phyloP scores from a whole-genome alignment of 2,888 invertebrate genomes.

The Pseudanteris insignis region DNA sequence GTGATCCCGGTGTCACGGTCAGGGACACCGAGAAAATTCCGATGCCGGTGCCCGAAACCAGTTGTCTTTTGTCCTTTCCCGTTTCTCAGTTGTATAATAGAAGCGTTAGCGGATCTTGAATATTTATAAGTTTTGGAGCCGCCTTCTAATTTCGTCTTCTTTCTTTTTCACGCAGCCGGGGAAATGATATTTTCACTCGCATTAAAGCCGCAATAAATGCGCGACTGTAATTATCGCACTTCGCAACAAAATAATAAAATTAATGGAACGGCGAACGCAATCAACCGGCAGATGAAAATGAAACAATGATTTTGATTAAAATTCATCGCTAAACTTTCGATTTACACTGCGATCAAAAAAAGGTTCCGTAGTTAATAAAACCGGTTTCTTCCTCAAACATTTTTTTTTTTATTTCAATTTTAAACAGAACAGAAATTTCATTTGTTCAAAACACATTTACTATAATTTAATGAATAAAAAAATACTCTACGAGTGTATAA shows the following conservation, averaged over 20 bases:
- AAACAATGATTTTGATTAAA: constrained; percentile 14
- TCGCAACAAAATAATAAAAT: constrained; percentile 18
- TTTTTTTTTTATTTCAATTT: background rate
- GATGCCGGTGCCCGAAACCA: constrained; percentile 27
- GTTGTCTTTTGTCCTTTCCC: constrained; percentile 26
- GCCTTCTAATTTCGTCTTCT: constrained; percentile 28
- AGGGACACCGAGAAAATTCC: constrained; percentile 34
- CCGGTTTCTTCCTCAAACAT: too few relatives aligned
- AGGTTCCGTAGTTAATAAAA: too few relatives aligned
- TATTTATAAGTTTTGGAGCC: constrained; percentile 35
- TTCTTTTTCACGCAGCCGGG: constrained; percentile 16
- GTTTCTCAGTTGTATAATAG: constrained; percentile 10
- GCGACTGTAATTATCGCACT: constrained; percentile 18
- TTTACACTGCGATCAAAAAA: too few relatives aligned
- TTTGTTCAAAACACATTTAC: too few relatives aligned
- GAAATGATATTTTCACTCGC: constrained; percentile 22
- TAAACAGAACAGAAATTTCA: too few relatives aligned
- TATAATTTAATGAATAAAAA: too few relatives aligned
- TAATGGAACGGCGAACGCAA: constrained; percentile 7
- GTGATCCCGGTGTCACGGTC: constrained; percentile 23
- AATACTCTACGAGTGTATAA: too few relatives aligned
- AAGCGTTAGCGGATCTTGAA: constrained; percentile 15
- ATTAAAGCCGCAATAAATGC: constrained; percentile 15
- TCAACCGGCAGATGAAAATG: constrained; percentile 9
- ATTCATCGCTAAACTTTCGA: constrained; percentile 7